A percentile compares a stretch with the other conserved stretches of the same genome.
These are phyloP conservation scores for Heliocidaris erythrogramma DNA, from an alignment of 35 echinoderm and acorn worm genomes.

Conservation along the genomic window DNA sequence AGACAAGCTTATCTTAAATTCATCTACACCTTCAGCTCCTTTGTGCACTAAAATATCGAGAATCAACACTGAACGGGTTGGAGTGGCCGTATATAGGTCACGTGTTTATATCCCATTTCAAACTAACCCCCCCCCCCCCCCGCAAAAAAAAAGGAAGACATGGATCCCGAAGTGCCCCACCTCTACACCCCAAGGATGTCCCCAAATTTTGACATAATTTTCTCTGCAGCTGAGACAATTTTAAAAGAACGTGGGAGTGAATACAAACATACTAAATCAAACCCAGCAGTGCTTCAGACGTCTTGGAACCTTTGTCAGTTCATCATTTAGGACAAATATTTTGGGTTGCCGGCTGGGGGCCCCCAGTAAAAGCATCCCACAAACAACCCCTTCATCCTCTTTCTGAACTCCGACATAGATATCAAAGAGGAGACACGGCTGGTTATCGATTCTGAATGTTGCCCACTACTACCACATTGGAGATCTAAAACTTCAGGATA, in stretches of 20 bases:
- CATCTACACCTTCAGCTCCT: too few species aligned
- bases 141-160: too few species aligned
- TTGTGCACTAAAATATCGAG: too few species aligned
- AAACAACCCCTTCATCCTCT: background rate
- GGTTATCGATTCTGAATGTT: background rate
- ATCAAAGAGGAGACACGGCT: background rate
- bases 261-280: conserved; percentile 3
- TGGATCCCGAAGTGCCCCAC: too few species aligned
- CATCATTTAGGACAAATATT: background rate
- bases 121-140: too few species aligned
- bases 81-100: too few species aligned
- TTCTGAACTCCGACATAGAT: background rate
- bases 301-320: background rate
- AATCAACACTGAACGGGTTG: too few species aligned
- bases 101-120: too few species aligned
- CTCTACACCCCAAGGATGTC: too few species aligned
- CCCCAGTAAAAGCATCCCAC: background rate
- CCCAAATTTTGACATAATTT: too few species aligned
- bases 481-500: too few species aligned
- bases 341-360: background rate
- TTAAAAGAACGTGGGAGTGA: background rate
- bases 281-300: background rate
- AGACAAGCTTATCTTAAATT: too few species aligned
- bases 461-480: background rate
- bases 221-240: background rate